Conservation (phyloP, 2,113 vertebrate genomes). For the Strigops habroptila region DNA sequence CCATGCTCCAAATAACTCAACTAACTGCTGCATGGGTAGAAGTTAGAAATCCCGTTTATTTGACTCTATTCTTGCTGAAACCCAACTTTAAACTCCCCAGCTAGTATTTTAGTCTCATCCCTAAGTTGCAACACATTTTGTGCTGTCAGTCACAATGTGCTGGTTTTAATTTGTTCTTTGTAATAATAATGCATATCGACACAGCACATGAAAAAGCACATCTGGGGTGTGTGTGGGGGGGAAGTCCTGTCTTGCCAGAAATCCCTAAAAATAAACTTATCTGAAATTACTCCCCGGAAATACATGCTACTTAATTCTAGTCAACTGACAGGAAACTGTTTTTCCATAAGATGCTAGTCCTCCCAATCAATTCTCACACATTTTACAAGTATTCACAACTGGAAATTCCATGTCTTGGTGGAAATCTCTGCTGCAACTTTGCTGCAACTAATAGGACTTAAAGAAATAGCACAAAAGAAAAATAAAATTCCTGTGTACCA, state of each 20-base stretch:
- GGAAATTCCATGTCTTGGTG: background rate
- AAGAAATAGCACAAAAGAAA: background rate
- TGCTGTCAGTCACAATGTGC: background rate
- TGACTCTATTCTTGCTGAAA: background rate
- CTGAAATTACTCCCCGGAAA: conserved; percentile 29
- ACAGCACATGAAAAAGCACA: conserved; percentile 21
- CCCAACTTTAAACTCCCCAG: background rate
- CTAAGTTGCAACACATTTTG: background rate
- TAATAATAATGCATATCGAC: conserved; percentile 30
- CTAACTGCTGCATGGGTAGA: background rate
- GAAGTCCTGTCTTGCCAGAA: no score
- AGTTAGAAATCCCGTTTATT: background rate
- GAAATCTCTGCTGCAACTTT: background rate
- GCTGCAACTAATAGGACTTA: background rate
- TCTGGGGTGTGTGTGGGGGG: no score
- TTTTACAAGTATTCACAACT: background rate
- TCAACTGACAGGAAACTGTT: background rate
- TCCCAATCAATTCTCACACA: background rate
- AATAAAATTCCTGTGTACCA: background rate
- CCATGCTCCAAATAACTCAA: background rate
- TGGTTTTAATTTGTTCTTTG: conserved; percentile 59
- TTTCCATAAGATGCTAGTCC: background rate
- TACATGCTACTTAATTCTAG: background rate
- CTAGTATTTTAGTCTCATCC: background rate
- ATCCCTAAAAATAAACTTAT: conserved; percentile 45